Base-by-base conservation (phyloP, 2,888 invertebrate species). In the Microctonus aethiopoides region DNA sequence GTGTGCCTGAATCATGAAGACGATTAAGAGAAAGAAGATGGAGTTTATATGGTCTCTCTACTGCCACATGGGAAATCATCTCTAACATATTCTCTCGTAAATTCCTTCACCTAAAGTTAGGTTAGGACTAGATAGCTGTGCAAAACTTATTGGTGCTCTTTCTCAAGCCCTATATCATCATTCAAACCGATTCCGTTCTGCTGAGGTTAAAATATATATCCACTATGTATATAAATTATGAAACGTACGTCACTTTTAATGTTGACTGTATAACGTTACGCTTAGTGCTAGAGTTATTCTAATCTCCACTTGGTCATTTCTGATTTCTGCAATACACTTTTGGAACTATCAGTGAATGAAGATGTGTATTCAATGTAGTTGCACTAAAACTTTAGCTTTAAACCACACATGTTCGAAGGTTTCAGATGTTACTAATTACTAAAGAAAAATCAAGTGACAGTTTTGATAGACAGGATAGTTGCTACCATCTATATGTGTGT, bases 11-110 rank as follows among this genome's bases (percentile, higher is more conserved):
- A 79, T 78, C 79, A 78, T 79, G 74, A 72, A 66, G 72, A 67
- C 80, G 81, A 83, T 81, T 81, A 81, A 81, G 75, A 75, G 72
- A 71, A 74, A 67, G 46, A 72, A 46, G 36, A 51, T 61, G 46
- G 72, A 51, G 51, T 54, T 41, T 63, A 54, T 67, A 51, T 68
- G 59, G 67, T 34, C 59, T 69, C n/a, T n/a, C 67, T 54, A 68
- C 67, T 61, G 77, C 81, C 84, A 80, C 84, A 76, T 77, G 85
- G 85, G 85, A 84, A 85, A 85, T 85, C 83, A 84, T 80, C 73
- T 70, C 59, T 68, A 62, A 41, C 26, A 24, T 46, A 26, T 62
- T 46, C 62, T 62, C 34, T 57, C 20, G 56, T 60, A 46, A 60
- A 46, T 56, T 57, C 24, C 32, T 24, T 16, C 46, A 46, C 16